Conservation (phyloP, 2,797 vertebrate genomes). For the Sebastes iracundus region DNA sequence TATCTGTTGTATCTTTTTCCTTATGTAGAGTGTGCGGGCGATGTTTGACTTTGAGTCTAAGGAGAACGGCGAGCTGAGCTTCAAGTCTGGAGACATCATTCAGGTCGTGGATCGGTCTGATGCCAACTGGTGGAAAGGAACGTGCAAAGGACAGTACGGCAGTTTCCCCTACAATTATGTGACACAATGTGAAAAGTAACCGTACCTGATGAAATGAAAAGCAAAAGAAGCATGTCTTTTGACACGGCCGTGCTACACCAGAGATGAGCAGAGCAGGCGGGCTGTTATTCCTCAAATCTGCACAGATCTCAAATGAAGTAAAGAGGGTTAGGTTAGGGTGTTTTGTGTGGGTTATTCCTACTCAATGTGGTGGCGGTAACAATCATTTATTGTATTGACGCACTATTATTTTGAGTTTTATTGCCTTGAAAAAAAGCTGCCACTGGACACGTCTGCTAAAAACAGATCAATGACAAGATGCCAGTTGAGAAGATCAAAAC, state of each 20-base stretch:
- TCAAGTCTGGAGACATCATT: not conserved
- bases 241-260: not conserved
- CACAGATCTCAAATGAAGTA: not conserved
- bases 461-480: not conserved
- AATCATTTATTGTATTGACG: not conserved
- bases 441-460: not conserved
- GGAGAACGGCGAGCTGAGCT: not conserved
- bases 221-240: not conserved
- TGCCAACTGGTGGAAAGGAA: slow-evolving; percentile 90
- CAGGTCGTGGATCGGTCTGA: slow-evolving; percentile 80
- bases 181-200: slow-evolving; percentile 85
- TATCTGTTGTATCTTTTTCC: not conserved
- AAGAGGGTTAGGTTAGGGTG: not conserved
- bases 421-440: not conserved
- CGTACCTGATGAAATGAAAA: not conserved
- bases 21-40: not conserved
- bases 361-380: not conserved
- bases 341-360: not conserved
- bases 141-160: slow-evolving; percentile 88
- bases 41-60: not conserved
- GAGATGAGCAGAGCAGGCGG: not conserved
- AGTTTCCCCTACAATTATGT: slow-evolving; percentile 92
- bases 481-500: not conserved
- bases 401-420: not conserved
- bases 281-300: not conserved